Evolutionary conservation across 2,797 vertebrate species (phyloP), one percentile per base, ranked within the genome.

Genomic region (Girardinus metallicus): DNA sequence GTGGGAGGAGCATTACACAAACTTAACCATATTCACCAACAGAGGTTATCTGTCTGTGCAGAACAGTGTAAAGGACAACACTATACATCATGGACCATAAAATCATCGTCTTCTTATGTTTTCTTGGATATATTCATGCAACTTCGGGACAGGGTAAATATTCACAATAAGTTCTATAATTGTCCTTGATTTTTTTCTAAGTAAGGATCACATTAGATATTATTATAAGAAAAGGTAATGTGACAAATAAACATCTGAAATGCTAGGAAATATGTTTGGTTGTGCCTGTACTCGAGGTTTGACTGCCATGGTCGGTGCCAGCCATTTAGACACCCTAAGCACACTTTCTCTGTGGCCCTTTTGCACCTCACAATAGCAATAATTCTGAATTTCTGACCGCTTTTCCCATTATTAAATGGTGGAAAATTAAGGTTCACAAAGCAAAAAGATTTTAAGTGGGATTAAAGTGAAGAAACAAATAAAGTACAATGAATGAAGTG

Each of bases 61-160:
- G 47, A 36, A 31, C 73, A 16, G 0, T 3, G 8, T 62, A 41
- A 79, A 4, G 16, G 60, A 49, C 34, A 80, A 68, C 29, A 53
- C 5, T 13, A 6, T 3, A 39, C 80, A 87, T 8, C 44, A 93
- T 94, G 91, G 83, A 77, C 0, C 73, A 49, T 70, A 91, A 53
- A 73, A 55, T 84, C 0, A 1, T 89, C 60, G 75, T 1, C 60
- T 88, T 84, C 43, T 78, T 92, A 46, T 64, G 86, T 49, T 82
- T 93, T n/a, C 23, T 92, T 75, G 92, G 86, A 81, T 88, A 23
- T 86, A 80, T 92, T 60, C 36, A 71, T 66, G 1, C 49, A 78
- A 80, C 79, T 1, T 68, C 26, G n/a, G 66, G 16, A 16, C 88
- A 91, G 73, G 13, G 87, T 93, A 79, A 87, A 5, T 83, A 79